Conservation (phyloP, 2,888 invertebrate species). For the Cerastis rubricosa region DNA sequence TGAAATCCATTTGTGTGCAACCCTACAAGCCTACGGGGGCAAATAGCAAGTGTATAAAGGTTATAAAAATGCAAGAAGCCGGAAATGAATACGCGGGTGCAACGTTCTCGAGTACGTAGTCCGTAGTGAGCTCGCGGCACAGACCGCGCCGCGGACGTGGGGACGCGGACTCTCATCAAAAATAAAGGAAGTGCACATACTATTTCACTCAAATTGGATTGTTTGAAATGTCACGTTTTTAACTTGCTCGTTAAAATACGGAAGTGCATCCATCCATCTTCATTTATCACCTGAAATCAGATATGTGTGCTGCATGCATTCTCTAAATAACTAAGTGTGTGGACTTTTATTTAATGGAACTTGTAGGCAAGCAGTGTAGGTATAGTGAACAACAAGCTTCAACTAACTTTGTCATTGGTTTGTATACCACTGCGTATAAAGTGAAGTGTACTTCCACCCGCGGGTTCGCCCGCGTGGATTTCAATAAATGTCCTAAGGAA, state of each 20-base stretch:
- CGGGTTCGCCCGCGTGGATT: neutral
- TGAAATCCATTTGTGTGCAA: conserved; percentile 62
- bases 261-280: conserved; percentile 36
- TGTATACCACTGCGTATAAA: neutral
- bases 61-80: conserved; percentile 87
- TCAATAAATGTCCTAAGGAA: neutral
- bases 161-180: conserved; percentile 64
- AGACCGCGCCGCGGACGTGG: conserved; percentile 42
- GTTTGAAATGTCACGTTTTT: conserved; percentile 56
- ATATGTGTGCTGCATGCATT: conserved; percentile 8
- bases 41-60: conserved; percentile 79
- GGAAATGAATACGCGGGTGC: conserved; percentile 85
- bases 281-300: conserved; percentile 10
- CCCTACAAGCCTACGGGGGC: conserved; percentile 76
- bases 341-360: conserved; percentile 5
- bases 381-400: conserved; percentile 2
- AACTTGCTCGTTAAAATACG: conserved; percentile 41
- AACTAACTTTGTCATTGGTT: neutral
- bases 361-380: neutral
- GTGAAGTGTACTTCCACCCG: neutral
- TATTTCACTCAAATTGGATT: conserved; percentile 65
- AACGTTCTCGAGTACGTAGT: conserved; percentile 64
- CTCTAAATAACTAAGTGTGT: conserved; percentile 5
- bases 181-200: conserved; percentile 58
- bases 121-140: conserved; percentile 37